These are phyloP conservation scores for Bufo bufo DNA, from an alignment of 2,113 vertebrate genomes.

Conservation along the genomic window DNA sequence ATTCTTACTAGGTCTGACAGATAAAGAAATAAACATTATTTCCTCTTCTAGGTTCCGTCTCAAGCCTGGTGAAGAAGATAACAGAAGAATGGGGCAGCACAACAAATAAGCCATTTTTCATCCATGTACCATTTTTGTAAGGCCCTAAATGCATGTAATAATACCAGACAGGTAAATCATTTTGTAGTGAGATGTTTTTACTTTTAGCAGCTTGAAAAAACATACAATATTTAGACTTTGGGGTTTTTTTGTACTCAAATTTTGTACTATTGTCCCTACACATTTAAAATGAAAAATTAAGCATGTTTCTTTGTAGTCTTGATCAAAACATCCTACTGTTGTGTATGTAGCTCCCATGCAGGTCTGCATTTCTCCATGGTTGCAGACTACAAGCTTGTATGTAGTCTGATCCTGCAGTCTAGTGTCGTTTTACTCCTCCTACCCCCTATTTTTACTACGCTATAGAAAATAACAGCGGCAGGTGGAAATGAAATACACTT, in stretches of 20 bases:
- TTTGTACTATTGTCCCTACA: no score
- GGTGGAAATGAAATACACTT: no score
- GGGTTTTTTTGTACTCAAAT: not conserved
- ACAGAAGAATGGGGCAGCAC: constrained; percentile 38
- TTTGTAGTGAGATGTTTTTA: not conserved
- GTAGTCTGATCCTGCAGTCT: no score
- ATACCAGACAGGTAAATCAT: not conserved
- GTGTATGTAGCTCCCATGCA: no score
- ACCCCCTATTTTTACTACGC: no score
- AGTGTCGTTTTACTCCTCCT: no score
- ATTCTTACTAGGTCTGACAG: constrained; percentile 32
- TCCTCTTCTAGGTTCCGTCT: constrained; percentile 31
- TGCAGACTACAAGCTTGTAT: not conserved
- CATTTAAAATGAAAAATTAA: not conserved
- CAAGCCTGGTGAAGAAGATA: constrained; percentile 43
- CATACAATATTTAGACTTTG: not conserved
- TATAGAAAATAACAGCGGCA: no score
- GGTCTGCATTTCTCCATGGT: not conserved
- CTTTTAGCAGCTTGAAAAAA: not conserved
- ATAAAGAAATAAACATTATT: constrained; percentile 56
- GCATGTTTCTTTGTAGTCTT: no score
- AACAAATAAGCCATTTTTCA: constrained; percentile 43
- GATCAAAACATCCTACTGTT: no score
- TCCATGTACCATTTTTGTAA: not conserved
- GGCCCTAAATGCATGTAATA: constrained; percentile 3